Conservation (phyloP, 2,113 vertebrate genomes). For the Melanerpes formicivorus region DNA sequence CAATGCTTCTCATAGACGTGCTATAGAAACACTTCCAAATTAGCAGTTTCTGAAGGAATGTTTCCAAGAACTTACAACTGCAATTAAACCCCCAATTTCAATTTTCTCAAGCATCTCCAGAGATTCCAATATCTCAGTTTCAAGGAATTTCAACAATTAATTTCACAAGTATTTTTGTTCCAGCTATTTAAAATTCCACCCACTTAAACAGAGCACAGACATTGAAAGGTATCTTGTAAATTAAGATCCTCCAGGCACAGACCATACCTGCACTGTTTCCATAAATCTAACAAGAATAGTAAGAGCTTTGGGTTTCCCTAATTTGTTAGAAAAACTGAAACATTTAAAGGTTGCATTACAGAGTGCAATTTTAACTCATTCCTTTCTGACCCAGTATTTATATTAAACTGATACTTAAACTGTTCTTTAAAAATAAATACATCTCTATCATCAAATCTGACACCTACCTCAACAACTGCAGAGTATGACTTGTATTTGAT, state of each 20-base stretch:
- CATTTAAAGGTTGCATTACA: background rate
- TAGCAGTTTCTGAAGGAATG: background rate
- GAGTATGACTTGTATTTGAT: constrained; percentile 90
- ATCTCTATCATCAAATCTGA: background rate
- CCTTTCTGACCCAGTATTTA: background rate
- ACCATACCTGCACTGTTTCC: background rate
- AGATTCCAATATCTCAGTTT: background rate
- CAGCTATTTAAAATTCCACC: background rate
- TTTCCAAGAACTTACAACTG: background rate
- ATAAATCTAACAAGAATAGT: background rate
- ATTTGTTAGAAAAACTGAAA: background rate
- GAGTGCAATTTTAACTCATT: background rate
- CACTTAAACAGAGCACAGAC: rapidly evolving
- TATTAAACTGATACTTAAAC: background rate
- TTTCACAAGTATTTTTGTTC: background rate
- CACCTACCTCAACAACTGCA: constrained; percentile 81
- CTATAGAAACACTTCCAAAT: background rate
- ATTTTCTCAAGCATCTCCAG: background rate
- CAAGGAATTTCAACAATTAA: background rate
- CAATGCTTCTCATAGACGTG: background rate
- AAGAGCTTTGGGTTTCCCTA: background rate
- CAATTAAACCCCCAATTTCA: background rate
- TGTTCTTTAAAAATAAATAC: background rate
- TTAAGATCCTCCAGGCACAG: background rate
- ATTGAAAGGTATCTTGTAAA: background rate